These are phyloP conservation scores for Pachypsylla venusta DNA, from an alignment of 1,140 invertebrate species.

Conservation along the genomic window DNA sequence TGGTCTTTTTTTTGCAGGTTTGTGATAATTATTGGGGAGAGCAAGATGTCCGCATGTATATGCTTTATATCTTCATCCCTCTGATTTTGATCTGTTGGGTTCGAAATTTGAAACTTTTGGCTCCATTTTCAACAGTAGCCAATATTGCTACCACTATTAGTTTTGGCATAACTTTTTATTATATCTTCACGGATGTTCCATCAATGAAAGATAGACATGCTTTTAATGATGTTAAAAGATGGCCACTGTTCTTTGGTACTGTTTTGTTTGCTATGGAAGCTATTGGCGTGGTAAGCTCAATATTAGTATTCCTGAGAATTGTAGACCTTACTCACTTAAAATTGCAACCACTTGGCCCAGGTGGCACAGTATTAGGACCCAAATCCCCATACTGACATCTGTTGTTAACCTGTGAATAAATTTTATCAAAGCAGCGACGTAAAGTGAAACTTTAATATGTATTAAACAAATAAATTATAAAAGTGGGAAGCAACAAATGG, in stretches of 20 bases:
- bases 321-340: too few species aligned
- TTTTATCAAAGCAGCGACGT: too few species aligned
- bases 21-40: constrained; percentile 34
- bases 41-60: constrained; percentile 34
- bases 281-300: constrained; percentile 45
- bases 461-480: too few species aligned
- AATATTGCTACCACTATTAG: constrained; percentile 46
- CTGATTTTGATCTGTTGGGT: constrained; percentile 53
- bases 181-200: constrained; percentile 44
- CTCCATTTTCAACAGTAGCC: constrained; percentile 56
- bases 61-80: constrained; percentile 42
- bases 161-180: constrained; percentile 51
- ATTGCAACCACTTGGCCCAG: too few species aligned
- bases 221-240: constrained; percentile 32
- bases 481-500: too few species aligned
- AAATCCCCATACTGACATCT: too few species aligned
- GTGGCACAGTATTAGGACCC: too few species aligned
- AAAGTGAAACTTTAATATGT: too few species aligned
- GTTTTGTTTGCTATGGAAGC: constrained; percentile 49
- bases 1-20: too few species aligned
- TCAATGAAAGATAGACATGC: constrained; percentile 31
- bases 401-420: too few species aligned
- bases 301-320: too few species aligned
- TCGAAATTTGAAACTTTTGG: constrained; percentile 52
- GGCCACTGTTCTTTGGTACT: constrained; percentile 48